These are phyloP conservation scores for Lanistes nyassanus DNA, from an alignment of 1,140 invertebrate species.

Conservation along the genomic window DNA sequence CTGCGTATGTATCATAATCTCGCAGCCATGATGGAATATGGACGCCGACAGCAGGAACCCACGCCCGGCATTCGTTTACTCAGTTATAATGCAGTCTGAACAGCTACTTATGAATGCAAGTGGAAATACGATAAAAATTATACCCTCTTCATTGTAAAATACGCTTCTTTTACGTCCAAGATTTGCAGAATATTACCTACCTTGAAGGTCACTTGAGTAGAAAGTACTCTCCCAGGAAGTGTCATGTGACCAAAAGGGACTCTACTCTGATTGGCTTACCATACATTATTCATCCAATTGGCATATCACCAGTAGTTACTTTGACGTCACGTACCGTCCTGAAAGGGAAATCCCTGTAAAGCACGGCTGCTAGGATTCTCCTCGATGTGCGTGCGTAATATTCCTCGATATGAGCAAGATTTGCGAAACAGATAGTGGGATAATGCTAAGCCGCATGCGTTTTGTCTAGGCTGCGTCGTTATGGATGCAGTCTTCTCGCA, in stretches of 20 bases:
- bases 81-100: background rate
- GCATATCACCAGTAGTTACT: conserved; percentile 28
- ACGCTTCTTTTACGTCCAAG: too few species aligned
- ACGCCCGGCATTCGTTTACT: background rate
- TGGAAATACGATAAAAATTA: background rate
- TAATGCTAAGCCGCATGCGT: too few species aligned
- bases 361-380: too few species aligned
- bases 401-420: too few species aligned
- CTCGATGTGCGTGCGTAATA: too few species aligned
- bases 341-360: conserved; percentile 25
- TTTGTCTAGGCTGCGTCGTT: too few species aligned
- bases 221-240: conserved; percentile 21
- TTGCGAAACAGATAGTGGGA: too few species aligned
- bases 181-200: conserved; percentile 23
- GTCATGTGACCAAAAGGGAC: conserved; percentile 30
- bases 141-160: background rate
- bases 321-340: conserved; percentile 24
- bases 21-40: conserved; percentile 24
- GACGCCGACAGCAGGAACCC: conserved; percentile 9
- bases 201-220: conserved; percentile 28
- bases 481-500: too few species aligned
- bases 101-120: background rate
- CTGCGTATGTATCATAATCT: conserved; percentile 14
- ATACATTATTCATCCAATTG: conserved; percentile 29
- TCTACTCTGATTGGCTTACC: conserved; percentile 29